Conservation (phyloP, 2,797 vertebrate species). For the Pogoniulus pusillus region DNA sequence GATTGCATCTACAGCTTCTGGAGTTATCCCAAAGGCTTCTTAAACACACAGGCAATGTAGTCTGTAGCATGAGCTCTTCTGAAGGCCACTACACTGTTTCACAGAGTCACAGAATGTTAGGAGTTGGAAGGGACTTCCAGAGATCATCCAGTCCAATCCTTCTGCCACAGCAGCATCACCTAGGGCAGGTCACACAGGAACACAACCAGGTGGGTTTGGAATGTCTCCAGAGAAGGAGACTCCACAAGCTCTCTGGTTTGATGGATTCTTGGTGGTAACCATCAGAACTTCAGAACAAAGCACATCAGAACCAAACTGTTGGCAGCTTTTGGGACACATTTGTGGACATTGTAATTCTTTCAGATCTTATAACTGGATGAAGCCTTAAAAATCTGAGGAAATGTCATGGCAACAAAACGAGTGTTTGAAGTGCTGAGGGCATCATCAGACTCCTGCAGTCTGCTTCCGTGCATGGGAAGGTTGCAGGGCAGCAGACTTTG, state of each 20-base stretch:
- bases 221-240: no score
- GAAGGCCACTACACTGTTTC: background rate
- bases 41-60: background rate
- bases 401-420: background rate
- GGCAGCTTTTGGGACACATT: background rate
- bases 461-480: background rate
- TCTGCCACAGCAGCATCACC: no score
- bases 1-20: conserved; percentile 8
- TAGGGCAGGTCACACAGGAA: no score
- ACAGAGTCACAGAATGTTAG: no score
- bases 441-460: background rate
- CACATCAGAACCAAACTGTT: background rate
- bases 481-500: background rate
- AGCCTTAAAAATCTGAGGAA: background rate
- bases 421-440: background rate
- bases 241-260: background rate
- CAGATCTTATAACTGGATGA: background rate
- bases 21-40: background rate
- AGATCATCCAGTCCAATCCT: no score
- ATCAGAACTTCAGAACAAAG: background rate
- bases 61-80: background rate
- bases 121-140: no score
- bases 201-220: no score
- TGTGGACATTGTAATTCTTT: background rate
- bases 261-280: background rate